phyloP scores from a whole-genome alignment of 2,888 invertebrate species.

The Keiferia lycopersicella region DNA sequence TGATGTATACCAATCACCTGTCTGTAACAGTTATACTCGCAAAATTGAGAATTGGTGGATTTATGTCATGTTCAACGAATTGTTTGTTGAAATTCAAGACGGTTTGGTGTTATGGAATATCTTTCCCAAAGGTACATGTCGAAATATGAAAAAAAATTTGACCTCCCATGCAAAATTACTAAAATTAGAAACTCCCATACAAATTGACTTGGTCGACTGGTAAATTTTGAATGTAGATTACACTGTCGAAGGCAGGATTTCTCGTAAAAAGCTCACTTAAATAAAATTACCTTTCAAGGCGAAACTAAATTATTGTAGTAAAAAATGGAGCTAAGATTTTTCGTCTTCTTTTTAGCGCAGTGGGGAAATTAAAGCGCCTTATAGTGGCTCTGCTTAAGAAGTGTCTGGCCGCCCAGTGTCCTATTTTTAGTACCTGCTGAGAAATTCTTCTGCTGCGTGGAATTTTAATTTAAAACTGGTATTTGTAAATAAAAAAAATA shows the following conservation, averaged over 20 bases:
- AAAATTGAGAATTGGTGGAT: background rate
- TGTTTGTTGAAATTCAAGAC: too few relatives aligned
- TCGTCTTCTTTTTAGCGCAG: conserved; percentile 11
- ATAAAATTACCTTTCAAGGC: background rate
- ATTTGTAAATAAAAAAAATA: background rate
- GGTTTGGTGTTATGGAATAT: too few relatives aligned
- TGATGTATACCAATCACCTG: too few relatives aligned
- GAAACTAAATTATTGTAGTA: conserved; percentile 1
- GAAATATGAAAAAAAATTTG: too few relatives aligned
- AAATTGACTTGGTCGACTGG: too few relatives aligned
- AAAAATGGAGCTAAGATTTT: background rate
- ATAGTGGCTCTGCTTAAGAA: conserved; percentile 7
- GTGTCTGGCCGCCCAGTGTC: conserved; percentile 5
- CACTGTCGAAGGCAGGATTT: too few relatives aligned
- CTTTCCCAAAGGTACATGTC: too few relatives aligned
- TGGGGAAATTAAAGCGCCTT: conserved; percentile 5
- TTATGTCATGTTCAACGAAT: background rate
- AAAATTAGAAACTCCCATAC: too few relatives aligned
- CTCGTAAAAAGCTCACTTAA: background rate
- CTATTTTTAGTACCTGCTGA: conserved; percentile 11
- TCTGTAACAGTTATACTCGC: background rate
- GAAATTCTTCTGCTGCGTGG: background rate
- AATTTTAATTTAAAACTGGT: conserved; percentile 1
- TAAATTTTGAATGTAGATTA: too few relatives aligned
- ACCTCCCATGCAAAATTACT: too few relatives aligned